phyloP scores from a whole-genome alignment of 1,140 invertebrate genomes.

The Pseudomyrmex pallidus region DNA sequence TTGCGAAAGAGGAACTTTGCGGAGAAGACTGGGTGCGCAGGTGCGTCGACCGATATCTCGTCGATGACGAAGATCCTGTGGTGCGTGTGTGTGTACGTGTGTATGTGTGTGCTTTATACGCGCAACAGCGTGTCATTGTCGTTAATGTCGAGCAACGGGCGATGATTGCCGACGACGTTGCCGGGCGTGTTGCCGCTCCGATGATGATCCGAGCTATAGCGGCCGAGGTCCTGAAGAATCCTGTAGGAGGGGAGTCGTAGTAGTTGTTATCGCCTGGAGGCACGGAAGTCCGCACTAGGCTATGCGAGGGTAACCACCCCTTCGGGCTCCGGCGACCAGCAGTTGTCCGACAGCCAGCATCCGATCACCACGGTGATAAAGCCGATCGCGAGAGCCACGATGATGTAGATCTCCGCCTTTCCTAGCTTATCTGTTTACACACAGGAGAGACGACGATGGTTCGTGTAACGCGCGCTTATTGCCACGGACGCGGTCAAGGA shows the following conservation, averaged over 20 bases:
- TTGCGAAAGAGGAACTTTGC: constrained; percentile 32
- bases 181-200: constrained; percentile 9
- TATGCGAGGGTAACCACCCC: constrained; percentile 88
- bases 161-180: constrained; percentile 55
- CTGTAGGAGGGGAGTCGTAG: constrained; percentile 67
- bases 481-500: constrained; percentile 3
- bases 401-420: constrained; percentile 90
- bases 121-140: constrained; percentile 73
- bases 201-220: constrained; percentile 25
- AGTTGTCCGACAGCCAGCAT: constrained; percentile 91
- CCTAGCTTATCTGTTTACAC: constrained; percentile 83
- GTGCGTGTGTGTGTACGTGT: neutral
- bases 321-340: constrained; percentile 90
- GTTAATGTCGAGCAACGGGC: constrained; percentile 73
- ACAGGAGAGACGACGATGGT: neutral
- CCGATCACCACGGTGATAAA: constrained; percentile 90
- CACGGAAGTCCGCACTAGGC: constrained; percentile 82
- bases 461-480: constrained; percentile 6
- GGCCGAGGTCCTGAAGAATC: constrained; percentile 66
- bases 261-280: constrained; percentile 77
- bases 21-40: neutral
- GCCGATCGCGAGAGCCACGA: constrained; percentile 89
- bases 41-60: constrained; percentile 24
- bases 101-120: constrained; percentile 40
- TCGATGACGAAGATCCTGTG: neutral